These are phyloP conservation scores for Sphaerophoria rueppellii DNA, from an alignment of 2,888 invertebrate species.

Conservation along the genomic window DNA sequence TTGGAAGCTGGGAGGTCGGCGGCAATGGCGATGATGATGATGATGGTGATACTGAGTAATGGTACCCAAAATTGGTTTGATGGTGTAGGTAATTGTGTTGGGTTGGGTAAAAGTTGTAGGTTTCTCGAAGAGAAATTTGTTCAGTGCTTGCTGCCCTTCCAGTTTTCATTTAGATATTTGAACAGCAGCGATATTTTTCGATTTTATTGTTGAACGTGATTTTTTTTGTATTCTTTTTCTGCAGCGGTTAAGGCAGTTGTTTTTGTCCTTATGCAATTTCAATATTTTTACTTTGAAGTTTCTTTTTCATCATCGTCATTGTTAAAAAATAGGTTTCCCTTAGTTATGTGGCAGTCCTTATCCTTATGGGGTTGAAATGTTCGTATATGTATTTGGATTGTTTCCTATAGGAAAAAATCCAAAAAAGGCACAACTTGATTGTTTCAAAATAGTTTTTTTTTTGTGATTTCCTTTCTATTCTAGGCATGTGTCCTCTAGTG, in stretches of 20 bases:
- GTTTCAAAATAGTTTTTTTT: constrained; percentile 49
- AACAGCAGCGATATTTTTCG: constrained; percentile 69
- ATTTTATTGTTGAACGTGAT: constrained; percentile 65
- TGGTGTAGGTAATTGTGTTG: constrained; percentile 63
- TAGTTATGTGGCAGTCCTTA: constrained; percentile 6
- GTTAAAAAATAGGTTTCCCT: constrained; percentile 50
- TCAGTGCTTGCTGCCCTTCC: constrained; percentile 27
- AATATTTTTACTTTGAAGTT: constrained; percentile 72
- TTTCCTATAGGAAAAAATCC: background rate
- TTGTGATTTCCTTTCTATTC: constrained; percentile 1
- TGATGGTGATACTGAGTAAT: constrained; percentile 71
- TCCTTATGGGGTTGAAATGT: no score
- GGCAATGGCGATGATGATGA: constrained; percentile 67
- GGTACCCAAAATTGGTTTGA: constrained; percentile 61
- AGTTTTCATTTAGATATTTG: constrained; percentile 51
- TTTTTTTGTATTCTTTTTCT: constrained; percentile 37
- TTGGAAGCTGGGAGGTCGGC: constrained; percentile 34
- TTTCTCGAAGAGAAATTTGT: constrained; percentile 45
- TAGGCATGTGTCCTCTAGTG: constrained; percentile 12
- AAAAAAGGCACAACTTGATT: constrained; percentile 46
- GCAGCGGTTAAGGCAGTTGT: constrained; percentile 59
- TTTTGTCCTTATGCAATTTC: constrained; percentile 70
- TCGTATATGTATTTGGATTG: background rate
- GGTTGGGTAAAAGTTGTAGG: constrained; percentile 21
- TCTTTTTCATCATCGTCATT: constrained; percentile 70